phyloP scores from a whole-genome alignment of 2,888 invertebrate genomes.

The Blera fallax region DNA sequence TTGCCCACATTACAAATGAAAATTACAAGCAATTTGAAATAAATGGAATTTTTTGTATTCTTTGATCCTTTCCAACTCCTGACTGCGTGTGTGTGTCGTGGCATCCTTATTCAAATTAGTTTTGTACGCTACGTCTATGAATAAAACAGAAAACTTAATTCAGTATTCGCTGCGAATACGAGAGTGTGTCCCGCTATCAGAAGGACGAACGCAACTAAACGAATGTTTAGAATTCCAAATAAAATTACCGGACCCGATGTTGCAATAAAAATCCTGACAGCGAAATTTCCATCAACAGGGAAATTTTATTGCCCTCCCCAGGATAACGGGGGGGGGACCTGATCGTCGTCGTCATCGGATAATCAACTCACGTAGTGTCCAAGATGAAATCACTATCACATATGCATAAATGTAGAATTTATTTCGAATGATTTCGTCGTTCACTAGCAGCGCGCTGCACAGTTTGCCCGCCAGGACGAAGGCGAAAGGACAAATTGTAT shows the following conservation, averaged over 20 bases:
- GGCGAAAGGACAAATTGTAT: conserved; percentile 65
- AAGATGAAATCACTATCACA: conserved; percentile 80
- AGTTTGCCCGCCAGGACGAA: background rate
- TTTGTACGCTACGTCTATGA: conserved; percentile 50
- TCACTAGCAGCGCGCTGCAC: background rate
- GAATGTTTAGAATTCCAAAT: conserved; percentile 72
- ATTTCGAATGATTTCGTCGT: conserved; percentile 73
- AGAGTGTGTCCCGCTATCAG: background rate
- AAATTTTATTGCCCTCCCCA: conserved; percentile 54
- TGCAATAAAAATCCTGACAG: conserved; percentile 68
- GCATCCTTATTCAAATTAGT: conserved; percentile 63
- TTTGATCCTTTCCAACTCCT: conserved; percentile 4
- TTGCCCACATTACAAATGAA: conserved; percentile 47
- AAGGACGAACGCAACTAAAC: conserved; percentile 52
- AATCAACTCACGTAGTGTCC: conserved; percentile 75
- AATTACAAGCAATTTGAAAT: conserved; percentile 66
- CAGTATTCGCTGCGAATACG: conserved; percentile 65
- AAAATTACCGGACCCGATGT: conserved; percentile 50
- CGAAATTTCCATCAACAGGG: conserved; percentile 71
- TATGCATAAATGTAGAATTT: conserved; percentile 79
- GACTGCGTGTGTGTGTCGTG: background rate
- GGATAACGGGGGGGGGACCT: background rate
- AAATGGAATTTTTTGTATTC: conserved; percentile 64
- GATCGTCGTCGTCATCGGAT: conserved; percentile 55
- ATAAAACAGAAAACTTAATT: conserved; percentile 57